phyloP scores from a whole-genome alignment of 1,140 invertebrate species.

The Papilio helenus region DNA sequence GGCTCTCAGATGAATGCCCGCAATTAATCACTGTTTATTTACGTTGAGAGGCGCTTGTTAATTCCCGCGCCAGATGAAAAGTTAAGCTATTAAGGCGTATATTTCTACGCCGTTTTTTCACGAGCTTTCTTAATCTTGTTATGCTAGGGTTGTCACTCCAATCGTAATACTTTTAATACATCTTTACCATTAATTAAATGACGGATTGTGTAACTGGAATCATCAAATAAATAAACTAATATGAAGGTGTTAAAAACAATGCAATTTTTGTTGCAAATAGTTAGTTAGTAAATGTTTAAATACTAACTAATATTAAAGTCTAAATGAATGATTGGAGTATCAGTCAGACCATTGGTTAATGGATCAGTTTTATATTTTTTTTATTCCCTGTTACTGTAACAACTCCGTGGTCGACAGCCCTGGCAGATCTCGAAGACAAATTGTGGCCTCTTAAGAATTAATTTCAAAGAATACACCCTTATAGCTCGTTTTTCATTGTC shows the following conservation, averaged over 20 bases:
- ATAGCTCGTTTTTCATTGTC: conserved; percentile 65
- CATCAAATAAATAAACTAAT: too few relatives aligned
- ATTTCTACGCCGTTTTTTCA: conserved; percentile 60
- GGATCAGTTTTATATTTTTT: background rate
- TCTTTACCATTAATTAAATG: background rate
- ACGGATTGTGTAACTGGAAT: too few relatives aligned
- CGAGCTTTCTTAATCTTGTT: conserved; percentile 66
- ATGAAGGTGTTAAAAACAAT: too few relatives aligned
- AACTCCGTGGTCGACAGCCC: conserved; percentile 1
- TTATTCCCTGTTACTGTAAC: background rate
- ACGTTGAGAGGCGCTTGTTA: conserved; percentile 65
- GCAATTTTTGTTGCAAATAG: too few relatives aligned
- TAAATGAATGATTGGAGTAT: background rate
- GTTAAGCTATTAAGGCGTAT: conserved; percentile 71
- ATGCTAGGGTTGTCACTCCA: conserved; percentile 34
- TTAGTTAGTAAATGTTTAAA: too few relatives aligned
- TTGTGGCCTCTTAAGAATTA: conserved; percentile 70
- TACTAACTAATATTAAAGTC: background rate
- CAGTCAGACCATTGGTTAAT: background rate
- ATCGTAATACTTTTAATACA: background rate
- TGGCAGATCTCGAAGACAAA: conserved; percentile 58
- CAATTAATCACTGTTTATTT: conserved; percentile 72
- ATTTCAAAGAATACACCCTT: conserved; percentile 66
- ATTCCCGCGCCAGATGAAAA: conserved; percentile 74
- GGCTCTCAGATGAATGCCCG: conserved; percentile 54